Conservation (phyloP, 2,797 vertebrate species). For the Eutrigla gurnardus region DNA sequence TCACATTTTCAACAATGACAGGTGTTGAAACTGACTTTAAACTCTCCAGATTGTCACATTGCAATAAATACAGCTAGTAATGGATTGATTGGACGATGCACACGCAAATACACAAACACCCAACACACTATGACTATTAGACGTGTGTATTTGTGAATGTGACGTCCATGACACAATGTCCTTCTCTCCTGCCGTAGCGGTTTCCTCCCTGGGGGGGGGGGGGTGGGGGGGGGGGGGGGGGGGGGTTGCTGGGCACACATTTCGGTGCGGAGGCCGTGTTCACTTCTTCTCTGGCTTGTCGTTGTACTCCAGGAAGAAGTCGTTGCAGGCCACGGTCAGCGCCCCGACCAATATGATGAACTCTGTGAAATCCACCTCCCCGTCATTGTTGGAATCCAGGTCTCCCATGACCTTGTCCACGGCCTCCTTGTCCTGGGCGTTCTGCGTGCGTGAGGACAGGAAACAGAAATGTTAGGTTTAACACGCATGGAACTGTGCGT, state of each 20-base stretch:
- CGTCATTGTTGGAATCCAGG: conserved; percentile 86
- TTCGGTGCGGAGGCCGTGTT: conserved; percentile 13
- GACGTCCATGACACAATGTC: conserved; percentile 46
- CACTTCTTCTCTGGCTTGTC: conserved; percentile 80
- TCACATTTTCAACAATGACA: conserved; percentile 59
- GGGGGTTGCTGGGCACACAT: conserved; percentile 20
- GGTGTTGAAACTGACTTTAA: conserved; percentile 26
- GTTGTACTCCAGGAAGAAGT: conserved; percentile 87
- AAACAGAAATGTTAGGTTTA: conserved; percentile 13
- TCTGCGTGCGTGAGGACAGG: conserved; percentile 63
- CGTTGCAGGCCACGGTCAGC: conserved; percentile 87
- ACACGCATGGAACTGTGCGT: background rate
- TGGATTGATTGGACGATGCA: conserved; percentile 31
- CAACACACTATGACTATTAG: conserved; percentile 9
- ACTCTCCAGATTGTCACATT: conserved; percentile 49
- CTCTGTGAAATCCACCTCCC: conserved; percentile 88
- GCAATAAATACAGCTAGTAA: conserved; percentile 32
- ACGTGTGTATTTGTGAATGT: conserved; percentile 13
- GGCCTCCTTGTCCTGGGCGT: conserved; percentile 85
- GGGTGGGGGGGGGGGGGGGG: conserved; percentile 38
- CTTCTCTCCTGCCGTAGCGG: conserved; percentile 34
- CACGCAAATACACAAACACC: conserved; percentile 51
- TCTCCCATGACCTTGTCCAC: conserved; percentile 88
- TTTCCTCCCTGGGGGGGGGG: conserved; percentile 58
- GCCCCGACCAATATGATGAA: conserved; percentile 87